phyloP scores from a whole-genome alignment of 2,888 invertebrate genomes.

The Abrostola tripartita region DNA sequence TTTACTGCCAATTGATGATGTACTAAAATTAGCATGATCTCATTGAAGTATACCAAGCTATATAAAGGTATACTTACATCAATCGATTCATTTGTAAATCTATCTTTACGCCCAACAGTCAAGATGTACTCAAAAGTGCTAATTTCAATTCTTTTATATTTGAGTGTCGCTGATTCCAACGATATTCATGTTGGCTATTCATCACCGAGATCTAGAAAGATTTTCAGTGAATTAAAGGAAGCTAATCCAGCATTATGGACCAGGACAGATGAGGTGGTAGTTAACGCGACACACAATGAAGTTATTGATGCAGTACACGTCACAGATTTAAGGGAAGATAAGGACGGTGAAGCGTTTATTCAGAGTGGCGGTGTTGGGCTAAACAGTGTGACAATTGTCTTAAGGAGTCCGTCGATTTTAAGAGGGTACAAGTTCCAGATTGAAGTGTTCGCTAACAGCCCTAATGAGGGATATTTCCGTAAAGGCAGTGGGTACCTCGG shows the following conservation, averaged over 20 bases:
- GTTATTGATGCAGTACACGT: conserved; percentile 76
- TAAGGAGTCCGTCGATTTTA: conserved; percentile 77
- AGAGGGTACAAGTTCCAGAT: conserved; percentile 79
- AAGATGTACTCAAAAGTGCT: conserved; percentile 45
- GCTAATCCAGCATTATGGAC: conserved; percentile 78
- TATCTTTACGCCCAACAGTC: conserved; percentile 9
- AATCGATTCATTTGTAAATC: conserved; percentile 15
- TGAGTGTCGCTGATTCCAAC: conserved; percentile 46
- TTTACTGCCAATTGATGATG: conserved; percentile 40
- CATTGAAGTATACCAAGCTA: conserved; percentile 38
- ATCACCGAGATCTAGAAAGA: conserved; percentile 62
- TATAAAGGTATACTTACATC: conserved; percentile 26
- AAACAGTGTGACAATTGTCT: conserved; percentile 72
- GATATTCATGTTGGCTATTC: conserved; percentile 67
- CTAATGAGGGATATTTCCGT: conserved; percentile 60
- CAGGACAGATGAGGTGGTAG: conserved; percentile 72
- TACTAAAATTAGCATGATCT: conserved; percentile 44
- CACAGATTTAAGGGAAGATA: conserved; percentile 75
- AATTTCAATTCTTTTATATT: conserved; percentile 29
- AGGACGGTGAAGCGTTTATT: conserved; percentile 74
- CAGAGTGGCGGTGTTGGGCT: conserved; percentile 76
- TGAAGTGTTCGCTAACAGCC: conserved; percentile 72
- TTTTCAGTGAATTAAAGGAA: conserved; percentile 75
- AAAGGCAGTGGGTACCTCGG: conserved; percentile 64
- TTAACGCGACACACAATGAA: conserved; percentile 70